A percentile compares a stretch with the other conserved stretches of the same genome.
Conservation (phyloP, 2,113 vertebrate species). For the Oncorhynchus tshawytscha region DNA sequence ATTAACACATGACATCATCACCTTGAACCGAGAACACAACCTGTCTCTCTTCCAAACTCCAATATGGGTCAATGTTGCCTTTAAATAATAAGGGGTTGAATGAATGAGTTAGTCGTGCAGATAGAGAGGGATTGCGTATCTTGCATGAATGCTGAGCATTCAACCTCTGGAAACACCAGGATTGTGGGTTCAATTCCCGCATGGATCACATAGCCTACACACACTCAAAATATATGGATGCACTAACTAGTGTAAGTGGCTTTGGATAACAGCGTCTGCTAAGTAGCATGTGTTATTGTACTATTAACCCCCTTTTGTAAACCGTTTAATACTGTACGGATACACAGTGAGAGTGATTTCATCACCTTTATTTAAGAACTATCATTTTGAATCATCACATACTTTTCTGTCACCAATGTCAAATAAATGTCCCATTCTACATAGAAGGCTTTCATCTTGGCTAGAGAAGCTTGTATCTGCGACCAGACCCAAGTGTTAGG, state of each 20-base stretch:
- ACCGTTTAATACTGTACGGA: background rate
- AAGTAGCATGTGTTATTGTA: no score
- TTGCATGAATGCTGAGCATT: background rate
- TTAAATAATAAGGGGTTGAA: background rate
- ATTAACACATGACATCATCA: background rate
- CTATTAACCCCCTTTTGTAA: background rate
- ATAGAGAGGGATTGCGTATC: background rate
- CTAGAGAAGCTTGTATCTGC: background rate
- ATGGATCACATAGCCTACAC: no score
- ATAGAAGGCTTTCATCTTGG: background rate
- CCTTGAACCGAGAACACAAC: background rate
- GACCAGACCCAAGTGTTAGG: background rate
- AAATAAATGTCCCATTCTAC: background rate
- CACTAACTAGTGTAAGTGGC: no score
- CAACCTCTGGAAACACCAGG: background rate
- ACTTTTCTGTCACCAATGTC: background rate
- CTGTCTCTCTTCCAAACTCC: background rate
- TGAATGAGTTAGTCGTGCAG: background rate
- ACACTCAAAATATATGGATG: no score
- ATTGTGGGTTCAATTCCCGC: no score
- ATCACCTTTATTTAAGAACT: background rate
- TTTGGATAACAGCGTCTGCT: no score
- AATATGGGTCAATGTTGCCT: background rate
- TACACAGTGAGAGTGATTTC: background rate
- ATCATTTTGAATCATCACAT: background rate